A percentile compares a stretch with the other conserved stretches of the same genome.
These are phyloP conservation scores for Centrocercus urophasianus DNA, from an alignment of 2,113 vertebrate genomes.

Conservation along the genomic window DNA sequence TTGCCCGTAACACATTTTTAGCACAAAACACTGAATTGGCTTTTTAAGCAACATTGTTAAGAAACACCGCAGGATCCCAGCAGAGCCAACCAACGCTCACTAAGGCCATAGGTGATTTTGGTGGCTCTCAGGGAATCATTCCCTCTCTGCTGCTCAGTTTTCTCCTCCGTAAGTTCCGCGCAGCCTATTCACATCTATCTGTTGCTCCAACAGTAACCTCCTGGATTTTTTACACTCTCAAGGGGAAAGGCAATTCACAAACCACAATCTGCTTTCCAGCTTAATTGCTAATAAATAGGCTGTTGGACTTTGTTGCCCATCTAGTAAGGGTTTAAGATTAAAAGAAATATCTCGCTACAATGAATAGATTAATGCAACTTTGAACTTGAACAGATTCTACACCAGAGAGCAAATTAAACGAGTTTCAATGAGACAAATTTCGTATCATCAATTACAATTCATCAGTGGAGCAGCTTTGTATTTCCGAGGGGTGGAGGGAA, in stretches of 20 bases:
- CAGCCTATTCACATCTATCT: neutral
- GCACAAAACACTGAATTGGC: neutral
- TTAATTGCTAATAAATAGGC: slow-evolving; percentile 19
- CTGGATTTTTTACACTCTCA: neutral
- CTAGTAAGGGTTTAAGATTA: neutral
- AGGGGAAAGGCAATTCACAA: neutral
- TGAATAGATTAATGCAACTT: neutral
- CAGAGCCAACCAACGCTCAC: neutral
- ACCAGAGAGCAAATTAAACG: neutral
- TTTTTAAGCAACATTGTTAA: neutral
- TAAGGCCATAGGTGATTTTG: neutral
- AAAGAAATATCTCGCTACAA: neutral
- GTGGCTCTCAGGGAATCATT: neutral
- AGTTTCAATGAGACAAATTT: neutral
- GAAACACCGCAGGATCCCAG: accelerated
- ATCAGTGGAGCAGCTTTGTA: neutral
- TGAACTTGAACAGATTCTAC: neutral
- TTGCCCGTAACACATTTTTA: neutral
- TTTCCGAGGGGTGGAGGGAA: neutral
- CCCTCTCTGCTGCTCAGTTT: neutral
- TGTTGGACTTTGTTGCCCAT: neutral
- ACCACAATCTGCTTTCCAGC: neutral
- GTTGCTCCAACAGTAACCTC: neutral
- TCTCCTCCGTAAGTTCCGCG: neutral
- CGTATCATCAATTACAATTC: neutral